Evolutionary conservation across 2,113 vertebrate species (phyloP).

Genomic region (Oxyura jamaicensis): DNA sequence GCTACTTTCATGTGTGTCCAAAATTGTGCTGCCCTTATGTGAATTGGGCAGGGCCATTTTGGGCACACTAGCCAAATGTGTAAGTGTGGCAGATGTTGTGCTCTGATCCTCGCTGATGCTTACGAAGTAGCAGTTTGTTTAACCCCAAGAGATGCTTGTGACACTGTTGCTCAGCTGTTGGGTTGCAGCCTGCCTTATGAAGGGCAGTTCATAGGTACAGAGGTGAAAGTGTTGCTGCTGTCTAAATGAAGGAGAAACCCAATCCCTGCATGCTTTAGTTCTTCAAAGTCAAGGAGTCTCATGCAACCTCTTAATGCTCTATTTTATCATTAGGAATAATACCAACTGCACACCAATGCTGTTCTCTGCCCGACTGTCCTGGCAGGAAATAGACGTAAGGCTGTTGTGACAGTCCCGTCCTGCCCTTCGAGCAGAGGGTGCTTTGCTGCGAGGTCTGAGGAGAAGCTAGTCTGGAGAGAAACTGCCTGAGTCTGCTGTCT

Average conservation of each 20-base stretch:
- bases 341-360: not conserved
- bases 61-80: not conserved
- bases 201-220: not conserved
- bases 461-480: not conserved
- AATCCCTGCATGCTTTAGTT: not conserved
- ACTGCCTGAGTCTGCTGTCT: not conserved
- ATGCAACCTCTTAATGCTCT: not conserved
- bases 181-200: not conserved
- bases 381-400: not conserved
- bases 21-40: not conserved
- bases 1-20: fast-evolving
- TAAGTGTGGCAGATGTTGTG: not conserved
- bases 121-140: not conserved
- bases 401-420: not conserved
- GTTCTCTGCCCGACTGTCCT: not conserved
- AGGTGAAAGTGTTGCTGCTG: not conserved
- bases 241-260: not conserved
- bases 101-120: not conserved
- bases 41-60: not conserved
- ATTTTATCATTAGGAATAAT: not conserved
- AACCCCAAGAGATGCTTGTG: not conserved
- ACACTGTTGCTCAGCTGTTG: not conserved
- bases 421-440: not conserved
- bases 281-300: not conserved
- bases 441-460: not conserved